These are phyloP conservation scores for Congeria kusceri DNA, from an alignment of 2,888 invertebrate genomes.

Conservation along the genomic window DNA sequence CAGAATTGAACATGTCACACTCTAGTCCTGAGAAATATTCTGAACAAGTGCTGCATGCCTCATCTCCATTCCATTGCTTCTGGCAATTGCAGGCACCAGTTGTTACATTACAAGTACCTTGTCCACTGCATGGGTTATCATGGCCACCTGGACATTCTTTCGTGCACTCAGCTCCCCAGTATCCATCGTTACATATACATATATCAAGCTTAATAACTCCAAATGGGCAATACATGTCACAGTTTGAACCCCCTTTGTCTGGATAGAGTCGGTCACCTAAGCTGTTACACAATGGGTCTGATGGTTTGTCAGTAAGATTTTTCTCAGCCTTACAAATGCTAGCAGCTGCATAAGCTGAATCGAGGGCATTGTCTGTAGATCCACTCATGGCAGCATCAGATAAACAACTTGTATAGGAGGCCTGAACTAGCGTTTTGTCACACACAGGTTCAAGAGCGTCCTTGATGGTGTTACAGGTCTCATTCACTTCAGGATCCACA, in stretches of 20 bases:
- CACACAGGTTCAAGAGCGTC: slow-evolving; percentile 22
- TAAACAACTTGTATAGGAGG: slow-evolving; percentile 63
- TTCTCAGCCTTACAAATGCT: slow-evolving; percentile 58
- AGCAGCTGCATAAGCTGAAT: slow-evolving; percentile 46
- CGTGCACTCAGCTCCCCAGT: slow-evolving; percentile 65
- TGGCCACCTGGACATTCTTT: slow-evolving; percentile 72
- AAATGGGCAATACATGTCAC: slow-evolving; percentile 56
- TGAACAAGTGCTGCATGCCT: slow-evolving; percentile 53
- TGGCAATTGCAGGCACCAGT: slow-evolving; percentile 70
- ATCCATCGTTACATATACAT: slow-evolving; percentile 56
- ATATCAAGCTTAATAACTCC: slow-evolving; percentile 29
- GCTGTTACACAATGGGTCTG: slow-evolving; percentile 58
- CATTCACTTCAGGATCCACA: slow-evolving; percentile 2
- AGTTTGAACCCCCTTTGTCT: slow-evolving; percentile 59
- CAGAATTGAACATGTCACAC: slow-evolving; percentile 43
- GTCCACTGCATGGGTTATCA: slow-evolving; percentile 62
- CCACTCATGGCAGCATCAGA: slow-evolving; percentile 59
- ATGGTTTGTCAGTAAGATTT: slow-evolving; percentile 52
- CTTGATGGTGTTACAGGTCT: slow-evolving; percentile 31
- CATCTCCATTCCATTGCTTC: slow-evolving; percentile 63
- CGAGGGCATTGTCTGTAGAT: slow-evolving; percentile 34
- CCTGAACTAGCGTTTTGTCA: slow-evolving; percentile 34
- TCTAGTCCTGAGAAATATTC: slow-evolving; percentile 48
- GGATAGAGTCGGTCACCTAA: slow-evolving; percentile 54
- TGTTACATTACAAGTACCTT: slow-evolving; percentile 64